These are phyloP conservation scores for Sternarchorhynchus goeldii DNA, from an alignment of 2,797 vertebrate species.

Conservation along the genomic window DNA sequence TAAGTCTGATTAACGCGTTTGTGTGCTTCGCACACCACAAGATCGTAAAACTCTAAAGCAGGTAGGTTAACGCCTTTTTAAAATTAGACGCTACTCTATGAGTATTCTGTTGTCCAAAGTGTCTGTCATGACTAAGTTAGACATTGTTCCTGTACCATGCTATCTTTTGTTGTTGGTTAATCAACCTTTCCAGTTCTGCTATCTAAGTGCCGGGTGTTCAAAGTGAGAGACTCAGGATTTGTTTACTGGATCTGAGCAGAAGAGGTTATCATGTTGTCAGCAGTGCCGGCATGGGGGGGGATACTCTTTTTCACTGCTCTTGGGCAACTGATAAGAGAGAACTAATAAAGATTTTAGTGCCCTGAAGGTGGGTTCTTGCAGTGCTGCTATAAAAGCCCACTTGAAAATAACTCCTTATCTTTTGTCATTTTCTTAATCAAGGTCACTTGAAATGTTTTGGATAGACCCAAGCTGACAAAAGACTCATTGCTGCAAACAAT, in stretches of 20 bases:
- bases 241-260: background rate
- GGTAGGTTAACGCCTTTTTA: slow-evolving; percentile 4
- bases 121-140: background rate
- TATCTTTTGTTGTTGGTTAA: background rate
- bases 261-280: background rate
- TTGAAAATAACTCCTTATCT: slow-evolving; percentile 26
- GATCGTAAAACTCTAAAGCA: background rate
- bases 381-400: slow-evolving; percentile 7
- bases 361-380: background rate
- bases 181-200: background rate
- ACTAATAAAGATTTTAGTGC: slow-evolving; percentile 28
- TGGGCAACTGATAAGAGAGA: background rate
- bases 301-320: background rate
- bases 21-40: background rate
- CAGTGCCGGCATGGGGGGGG: background rate
- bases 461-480: background rate
- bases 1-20: background rate
- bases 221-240: background rate
- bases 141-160: background rate
- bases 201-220: background rate
- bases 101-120: background rate
- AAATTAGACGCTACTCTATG: background rate
- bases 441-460: slow-evolving; percentile 15
- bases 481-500: background rate
- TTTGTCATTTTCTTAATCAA: slow-evolving; percentile 13